Evolutionary conservation across 37 sponge, comb jelly and placozoan genomes (phyloP), one percentile per base, ranked within the genome.

Genomic region (Diacarnus erythraeanus): DNA sequence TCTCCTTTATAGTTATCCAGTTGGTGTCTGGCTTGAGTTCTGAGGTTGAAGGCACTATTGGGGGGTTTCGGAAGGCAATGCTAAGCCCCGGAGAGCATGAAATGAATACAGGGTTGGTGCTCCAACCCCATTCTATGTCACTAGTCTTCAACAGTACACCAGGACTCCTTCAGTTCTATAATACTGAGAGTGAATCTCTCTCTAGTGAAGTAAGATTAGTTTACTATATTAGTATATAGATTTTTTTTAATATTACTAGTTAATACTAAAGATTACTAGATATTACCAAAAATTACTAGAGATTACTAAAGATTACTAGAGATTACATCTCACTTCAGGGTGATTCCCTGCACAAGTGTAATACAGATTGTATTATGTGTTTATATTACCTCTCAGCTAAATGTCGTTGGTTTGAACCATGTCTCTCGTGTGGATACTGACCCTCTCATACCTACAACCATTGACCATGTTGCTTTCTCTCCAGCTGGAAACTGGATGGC

Each of bases 161-260:
- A 41, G 97, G 97, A 10, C 73, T 86, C 51, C 42, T 97, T 26
- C 97, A 97, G 84, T 87, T 91, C 47, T 94, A 88, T 54, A 44
- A 78, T 30, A 77, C 81, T 22, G 57, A 51, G 29, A 57, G 22
- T 18, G 57, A n/a, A n/a, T n/a, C n/a, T n/a, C n/a, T n/a, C n/a
- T n/a, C n/a, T n/a, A n/a, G n/a, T n/a, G n/a, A n/a, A n/a, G n/a
- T n/a, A n/a, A n/a, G n/a, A n/a, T n/a, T n/a, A n/a, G n/a, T n/a
- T n/a, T n/a, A n/a, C n/a, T n/a, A n/a, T n/a, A n/a, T n/a, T n/a
- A n/a, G n/a, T n/a, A n/a, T n/a, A n/a, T n/a, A n/a, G n/a, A n/a
- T n/a, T n/a, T n/a, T n/a, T n/a, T n/a, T n/a, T n/a, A n/a, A n/a
- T n/a, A n/a, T n/a, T n/a, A n/a, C n/a, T n/a, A n/a, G n/a, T n/a